phyloP scores from a whole-genome alignment of 2,797 vertebrate species.

The Leptatherina wallacei region DNA sequence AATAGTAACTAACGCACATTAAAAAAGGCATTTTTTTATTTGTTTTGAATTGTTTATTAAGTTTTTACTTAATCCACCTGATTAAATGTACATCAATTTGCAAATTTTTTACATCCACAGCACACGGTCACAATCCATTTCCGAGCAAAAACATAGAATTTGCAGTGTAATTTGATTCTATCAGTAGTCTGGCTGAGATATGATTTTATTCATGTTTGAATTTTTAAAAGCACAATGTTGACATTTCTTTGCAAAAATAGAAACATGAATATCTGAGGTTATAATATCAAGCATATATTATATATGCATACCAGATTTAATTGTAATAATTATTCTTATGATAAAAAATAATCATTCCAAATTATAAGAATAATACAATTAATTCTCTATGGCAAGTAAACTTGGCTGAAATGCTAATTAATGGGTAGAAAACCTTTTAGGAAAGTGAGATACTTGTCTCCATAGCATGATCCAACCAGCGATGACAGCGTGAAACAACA shows the following conservation, averaged over 20 bases:
- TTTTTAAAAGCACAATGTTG: background rate
- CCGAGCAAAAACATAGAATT: constrained; percentile 5
- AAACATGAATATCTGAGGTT: background rate
- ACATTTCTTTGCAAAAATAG: background rate
- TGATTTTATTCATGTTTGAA: background rate
- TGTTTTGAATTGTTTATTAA: fast-evolving
- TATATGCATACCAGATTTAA: background rate
- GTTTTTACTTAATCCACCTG: background rate
- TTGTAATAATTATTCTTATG: background rate
- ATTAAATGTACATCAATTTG: background rate
- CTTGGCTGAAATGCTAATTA: constrained; percentile 9
- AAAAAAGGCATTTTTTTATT: background rate
- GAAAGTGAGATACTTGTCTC: background rate
- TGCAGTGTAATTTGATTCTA: constrained; percentile 10
- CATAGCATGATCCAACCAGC: background rate
- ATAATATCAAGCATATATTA: background rate
- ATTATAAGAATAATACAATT: background rate
- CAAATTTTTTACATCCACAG: constrained; percentile 1
- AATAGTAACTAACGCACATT: background rate
- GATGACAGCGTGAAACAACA: background rate
- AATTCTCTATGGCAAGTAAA: background rate
- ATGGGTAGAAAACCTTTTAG: background rate
- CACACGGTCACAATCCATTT: background rate
- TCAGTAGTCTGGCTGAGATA: background rate
- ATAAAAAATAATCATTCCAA: background rate